These are phyloP conservation scores for Tethea ocularis DNA, from an alignment of 2,888 invertebrate genomes.

Conservation along the genomic window DNA sequence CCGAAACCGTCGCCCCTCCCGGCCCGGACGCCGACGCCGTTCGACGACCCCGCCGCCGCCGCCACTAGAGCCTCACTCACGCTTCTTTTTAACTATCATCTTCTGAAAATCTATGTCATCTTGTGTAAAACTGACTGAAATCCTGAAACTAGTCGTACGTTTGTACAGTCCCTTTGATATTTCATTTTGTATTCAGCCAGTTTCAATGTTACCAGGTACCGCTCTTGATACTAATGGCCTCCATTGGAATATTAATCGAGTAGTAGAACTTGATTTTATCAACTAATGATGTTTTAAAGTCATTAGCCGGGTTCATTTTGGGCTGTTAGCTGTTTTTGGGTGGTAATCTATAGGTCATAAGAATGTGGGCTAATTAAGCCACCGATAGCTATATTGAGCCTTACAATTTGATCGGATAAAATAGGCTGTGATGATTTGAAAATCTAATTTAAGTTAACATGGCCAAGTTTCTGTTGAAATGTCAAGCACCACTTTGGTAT, in stretches of 20 bases:
- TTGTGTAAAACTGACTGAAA: slow-evolving; percentile 12
- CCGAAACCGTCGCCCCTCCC: slow-evolving; percentile 81
- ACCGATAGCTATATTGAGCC: slow-evolving; percentile 16
- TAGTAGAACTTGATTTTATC: slow-evolving; percentile 3
- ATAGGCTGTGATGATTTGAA: background rate
- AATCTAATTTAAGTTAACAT: background rate
- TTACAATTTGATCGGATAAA: background rate
- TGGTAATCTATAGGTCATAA: slow-evolving; percentile 32
- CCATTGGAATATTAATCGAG: background rate
- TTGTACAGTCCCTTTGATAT: background rate
- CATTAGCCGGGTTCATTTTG: background rate
- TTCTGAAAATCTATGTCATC: slow-evolving; percentile 11
- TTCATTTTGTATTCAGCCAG: slow-evolving; percentile 1
- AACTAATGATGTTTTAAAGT: slow-evolving; percentile 9
- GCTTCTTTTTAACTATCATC: slow-evolving; percentile 37
- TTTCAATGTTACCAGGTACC: background rate
- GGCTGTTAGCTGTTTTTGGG: slow-evolving; percentile 17
- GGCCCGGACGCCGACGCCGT: slow-evolving; percentile 76
- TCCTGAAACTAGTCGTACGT: background rate
- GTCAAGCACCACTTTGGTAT: background rate
- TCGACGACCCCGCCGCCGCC: slow-evolving; percentile 67
- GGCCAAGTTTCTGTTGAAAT: background rate
- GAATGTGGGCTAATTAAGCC: slow-evolving; percentile 31
- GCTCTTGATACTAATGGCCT: background rate
- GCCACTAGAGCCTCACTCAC: slow-evolving; percentile 57